Conservation (phyloP, 2,113 vertebrate genomes). For the Dunckerocampus dactyliophorus region DNA sequence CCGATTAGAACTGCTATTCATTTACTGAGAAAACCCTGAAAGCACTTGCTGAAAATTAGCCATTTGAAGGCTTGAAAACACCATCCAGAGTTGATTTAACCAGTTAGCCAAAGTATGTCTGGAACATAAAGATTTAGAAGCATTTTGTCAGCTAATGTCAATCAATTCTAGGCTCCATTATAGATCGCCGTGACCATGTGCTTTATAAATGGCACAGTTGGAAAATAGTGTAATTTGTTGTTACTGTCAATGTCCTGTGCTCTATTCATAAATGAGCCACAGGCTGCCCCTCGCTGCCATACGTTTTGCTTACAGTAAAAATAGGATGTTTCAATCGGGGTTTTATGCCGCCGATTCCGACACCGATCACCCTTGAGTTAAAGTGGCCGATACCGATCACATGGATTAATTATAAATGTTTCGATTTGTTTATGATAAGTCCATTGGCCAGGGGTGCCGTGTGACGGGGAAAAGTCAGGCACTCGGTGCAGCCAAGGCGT, state of each 20-base stretch:
- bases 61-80: constrained; percentile 76
- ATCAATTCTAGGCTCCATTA: constrained; percentile 67
- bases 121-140: constrained; percentile 72
- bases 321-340: too few relatives aligned
- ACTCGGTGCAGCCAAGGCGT: too few relatives aligned
- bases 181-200: constrained; percentile 54
- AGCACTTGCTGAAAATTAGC: constrained; percentile 80
- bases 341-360: too few relatives aligned
- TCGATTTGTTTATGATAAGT: too few relatives aligned
- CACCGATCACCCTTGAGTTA: too few relatives aligned
- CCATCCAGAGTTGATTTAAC: constrained; percentile 78
- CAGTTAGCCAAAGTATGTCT: constrained; percentile 73
- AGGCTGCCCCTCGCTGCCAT: constrained; percentile 1
- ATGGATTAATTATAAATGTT: too few relatives aligned
- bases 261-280: constrained; percentile 8
- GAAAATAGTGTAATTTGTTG: constrained; percentile 24
- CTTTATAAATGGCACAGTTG: constrained; percentile 45
- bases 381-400: too few relatives aligned
- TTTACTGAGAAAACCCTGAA: constrained; percentile 74
- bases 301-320: constrained; percentile 14
- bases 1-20: constrained; percentile 75
- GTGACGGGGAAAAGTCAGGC: too few relatives aligned
- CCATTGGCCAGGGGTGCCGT: too few relatives aligned
- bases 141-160: constrained; percentile 68
- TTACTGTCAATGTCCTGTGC: constrained; percentile 18